Evolutionary conservation across 2,113 vertebrate genomes (phyloP).

Genomic region (Phalacrocorax carbo): DNA sequence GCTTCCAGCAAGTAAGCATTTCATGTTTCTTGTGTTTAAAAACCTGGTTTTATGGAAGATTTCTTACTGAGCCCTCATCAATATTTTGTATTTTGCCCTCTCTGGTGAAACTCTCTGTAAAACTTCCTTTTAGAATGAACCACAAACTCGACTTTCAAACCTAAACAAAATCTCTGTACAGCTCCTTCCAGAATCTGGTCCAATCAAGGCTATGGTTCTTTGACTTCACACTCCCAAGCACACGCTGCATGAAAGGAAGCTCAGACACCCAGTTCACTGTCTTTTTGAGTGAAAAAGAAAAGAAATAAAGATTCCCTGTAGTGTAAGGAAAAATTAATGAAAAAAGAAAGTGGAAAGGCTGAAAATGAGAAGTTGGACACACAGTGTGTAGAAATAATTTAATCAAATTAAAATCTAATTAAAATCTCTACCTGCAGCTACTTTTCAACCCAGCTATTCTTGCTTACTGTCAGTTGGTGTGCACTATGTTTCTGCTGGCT

Average conservation of each 20-base stretch:
- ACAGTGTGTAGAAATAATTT: neutral
- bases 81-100: neutral
- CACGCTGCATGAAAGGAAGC: neutral
- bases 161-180: neutral
- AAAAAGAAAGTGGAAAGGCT: neutral
- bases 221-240: neutral
- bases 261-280: neutral
- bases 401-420: neutral
- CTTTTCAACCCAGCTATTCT: neutral
- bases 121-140: neutral
- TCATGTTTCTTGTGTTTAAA: neutral
- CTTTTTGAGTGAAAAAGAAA: neutral
- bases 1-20: neutral
- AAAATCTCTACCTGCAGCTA: neutral
- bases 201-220: neutral
- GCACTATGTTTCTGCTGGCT: neutral
- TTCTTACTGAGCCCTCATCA: neutral
- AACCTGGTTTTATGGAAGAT: neutral
- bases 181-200: neutral
- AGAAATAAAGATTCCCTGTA: neutral
- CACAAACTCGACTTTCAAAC: neutral
- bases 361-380: neutral
- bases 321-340: neutral
- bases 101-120: neutral
- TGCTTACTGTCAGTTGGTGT: neutral